Percentiles rank a stretch among this genome's conserved stretches.
Evolutionary conservation across 2,888 invertebrate species (phyloP).

Genomic region (Beris chalybata): DNA sequence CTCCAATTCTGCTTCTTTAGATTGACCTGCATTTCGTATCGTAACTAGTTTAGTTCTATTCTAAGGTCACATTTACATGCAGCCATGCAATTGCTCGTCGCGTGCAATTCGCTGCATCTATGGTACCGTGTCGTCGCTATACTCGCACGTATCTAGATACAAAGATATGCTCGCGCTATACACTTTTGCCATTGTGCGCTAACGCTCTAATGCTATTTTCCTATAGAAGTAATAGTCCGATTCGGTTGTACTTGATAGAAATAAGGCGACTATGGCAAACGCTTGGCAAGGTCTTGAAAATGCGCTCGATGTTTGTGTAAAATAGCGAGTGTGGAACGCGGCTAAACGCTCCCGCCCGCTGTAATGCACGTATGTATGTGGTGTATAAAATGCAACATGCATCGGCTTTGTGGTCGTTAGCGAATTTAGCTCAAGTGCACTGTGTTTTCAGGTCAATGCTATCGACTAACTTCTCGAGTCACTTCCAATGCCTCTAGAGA

Average conservation of each 20-base stretch:
- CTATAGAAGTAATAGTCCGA: constrained; percentile 6
- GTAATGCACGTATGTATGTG: too few relatives aligned
- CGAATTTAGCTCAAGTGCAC: constrained; percentile 56
- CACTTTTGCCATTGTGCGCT: constrained; percentile 3
- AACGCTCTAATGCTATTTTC: constrained; percentile 18
- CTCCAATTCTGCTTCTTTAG: constrained; percentile 31
- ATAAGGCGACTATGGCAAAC: constrained; percentile 10
- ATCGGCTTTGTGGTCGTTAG: constrained; percentile 18
- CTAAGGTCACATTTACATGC: constrained; percentile 38
- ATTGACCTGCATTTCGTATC: constrained; percentile 33
- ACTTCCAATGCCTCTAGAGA: constrained; percentile 35
- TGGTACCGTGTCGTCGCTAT: not conserved
- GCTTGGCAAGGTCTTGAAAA: constrained; percentile 21
- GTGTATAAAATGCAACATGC: constrained; percentile 13
- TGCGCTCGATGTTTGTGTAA: constrained; percentile 13
- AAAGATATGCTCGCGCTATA: not conserved
- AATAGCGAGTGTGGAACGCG: too few relatives aligned
- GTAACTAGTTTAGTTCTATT: constrained; percentile 37
- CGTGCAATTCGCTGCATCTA: not conserved
- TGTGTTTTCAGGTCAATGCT: constrained; percentile 58
- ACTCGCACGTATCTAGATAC: not conserved
- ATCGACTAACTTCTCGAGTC: constrained; percentile 33
- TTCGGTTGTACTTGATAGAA: constrained; percentile 31
- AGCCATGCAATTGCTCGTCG: constrained; percentile 17
- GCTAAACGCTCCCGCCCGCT: too few relatives aligned